Conservation (phyloP, 2,797 vertebrate genomes). For the Ctenochaetus hawaiiensis region DNA sequence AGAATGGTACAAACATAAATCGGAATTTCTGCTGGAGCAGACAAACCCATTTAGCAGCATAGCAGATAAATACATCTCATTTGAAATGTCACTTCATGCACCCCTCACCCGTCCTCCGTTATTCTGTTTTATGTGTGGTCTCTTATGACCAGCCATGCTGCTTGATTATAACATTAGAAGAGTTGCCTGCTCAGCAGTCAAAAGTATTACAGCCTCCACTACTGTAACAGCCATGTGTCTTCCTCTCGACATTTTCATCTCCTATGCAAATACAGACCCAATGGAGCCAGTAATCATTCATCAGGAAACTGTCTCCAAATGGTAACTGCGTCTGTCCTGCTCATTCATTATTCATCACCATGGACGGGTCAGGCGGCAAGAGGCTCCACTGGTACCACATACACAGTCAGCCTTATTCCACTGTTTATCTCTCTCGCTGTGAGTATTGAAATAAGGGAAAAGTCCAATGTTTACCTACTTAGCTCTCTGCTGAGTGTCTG, state of each 20-base stretch:
- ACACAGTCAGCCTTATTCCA: conserved; percentile 60
- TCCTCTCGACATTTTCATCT: conserved; percentile 84
- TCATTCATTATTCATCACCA: conserved; percentile 86
- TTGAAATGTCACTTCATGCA: conserved; percentile 61
- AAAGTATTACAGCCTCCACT: conserved; percentile 71
- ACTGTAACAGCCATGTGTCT: conserved; percentile 79
- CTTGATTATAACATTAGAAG: conserved; percentile 81
- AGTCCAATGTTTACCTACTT: conserved; percentile 54
- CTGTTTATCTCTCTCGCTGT: conserved; percentile 66
- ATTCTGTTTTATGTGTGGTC: conserved; percentile 68
- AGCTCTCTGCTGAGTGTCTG: conserved; percentile 48
- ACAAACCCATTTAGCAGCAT: conserved; percentile 67
- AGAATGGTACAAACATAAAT: conserved; percentile 72
- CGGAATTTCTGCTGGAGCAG: conserved; percentile 66
- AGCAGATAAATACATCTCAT: conserved; percentile 73
- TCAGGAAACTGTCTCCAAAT: conserved; percentile 84
- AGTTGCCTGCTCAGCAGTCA: conserved; percentile 79
- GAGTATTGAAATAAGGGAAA: conserved; percentile 60
- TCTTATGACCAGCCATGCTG: conserved; percentile 69
- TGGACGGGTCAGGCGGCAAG: conserved; percentile 75
- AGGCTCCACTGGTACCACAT: conserved; percentile 67
- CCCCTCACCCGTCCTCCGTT: conserved; percentile 53
- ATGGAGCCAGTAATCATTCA: conserved; percentile 86
- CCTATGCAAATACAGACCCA: conserved; percentile 87
- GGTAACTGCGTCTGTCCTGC: conserved; percentile 82